Conservation (phyloP, 2,113 vertebrate species). For the Dromaius novaehollandiae region DNA sequence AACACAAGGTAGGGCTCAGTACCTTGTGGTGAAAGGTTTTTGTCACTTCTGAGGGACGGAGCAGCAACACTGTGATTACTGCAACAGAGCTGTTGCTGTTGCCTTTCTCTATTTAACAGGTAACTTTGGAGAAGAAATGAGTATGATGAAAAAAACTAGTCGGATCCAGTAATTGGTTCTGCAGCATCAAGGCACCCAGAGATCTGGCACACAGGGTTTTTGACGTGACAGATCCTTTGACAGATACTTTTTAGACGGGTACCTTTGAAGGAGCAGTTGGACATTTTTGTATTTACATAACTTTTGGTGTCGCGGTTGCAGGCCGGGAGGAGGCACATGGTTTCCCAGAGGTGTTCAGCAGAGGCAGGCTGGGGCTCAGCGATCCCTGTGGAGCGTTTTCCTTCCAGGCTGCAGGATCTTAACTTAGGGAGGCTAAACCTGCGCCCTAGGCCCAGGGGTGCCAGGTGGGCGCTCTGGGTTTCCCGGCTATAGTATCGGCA, state of each 20-base stretch:
- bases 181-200: not conserved
- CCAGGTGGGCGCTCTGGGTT: too few relatives aligned
- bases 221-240: not conserved
- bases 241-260: too few relatives aligned
- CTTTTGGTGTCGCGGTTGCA: rapidly evolving
- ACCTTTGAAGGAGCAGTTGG: not conserved
- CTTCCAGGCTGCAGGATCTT: rapidly evolving
- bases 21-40: not conserved
- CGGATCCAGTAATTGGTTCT: rapidly evolving
- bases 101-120: not conserved
- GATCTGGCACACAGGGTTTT: not conserved
- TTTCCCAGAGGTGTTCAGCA: not conserved
- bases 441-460: not conserved
- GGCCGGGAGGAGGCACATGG: rapidly evolving
- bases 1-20: not conserved
- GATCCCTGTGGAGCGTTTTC: rapidly evolving
- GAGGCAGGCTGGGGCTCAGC: rapidly evolving
- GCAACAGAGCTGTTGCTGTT: not conserved
- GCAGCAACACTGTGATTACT: not conserved
- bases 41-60: not conserved
- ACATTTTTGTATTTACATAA: rapidly evolving
- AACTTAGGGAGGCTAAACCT: too few relatives aligned
- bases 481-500: too few relatives aligned
- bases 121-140: not conserved
- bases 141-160: rapidly evolving